A percentile compares a stretch with the other conserved stretches of the same genome.
Evolutionary conservation across 1,140 invertebrate species (phyloP).

Genomic region (Procambarus virginalis): DNA sequence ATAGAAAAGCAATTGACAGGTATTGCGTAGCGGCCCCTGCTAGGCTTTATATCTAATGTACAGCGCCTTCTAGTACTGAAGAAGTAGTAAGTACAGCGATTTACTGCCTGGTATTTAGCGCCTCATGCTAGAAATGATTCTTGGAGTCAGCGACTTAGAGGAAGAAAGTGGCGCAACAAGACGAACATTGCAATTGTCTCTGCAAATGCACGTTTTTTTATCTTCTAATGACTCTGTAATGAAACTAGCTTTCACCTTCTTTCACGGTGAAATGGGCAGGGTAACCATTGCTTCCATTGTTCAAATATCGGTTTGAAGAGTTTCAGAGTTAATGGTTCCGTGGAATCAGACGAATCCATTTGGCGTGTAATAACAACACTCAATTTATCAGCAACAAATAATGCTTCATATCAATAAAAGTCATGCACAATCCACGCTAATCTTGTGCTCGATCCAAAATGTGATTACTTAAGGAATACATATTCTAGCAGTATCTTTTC

Average conservation of each 20-base stretch:
- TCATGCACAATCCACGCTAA: background rate
- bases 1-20: background rate
- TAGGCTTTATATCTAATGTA: background rate
- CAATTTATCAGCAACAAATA: background rate
- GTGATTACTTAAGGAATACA: background rate
- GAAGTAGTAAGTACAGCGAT: no score
- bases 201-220: background rate
- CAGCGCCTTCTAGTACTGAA: no score
- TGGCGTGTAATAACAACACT: background rate
- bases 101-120: background rate
- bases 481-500: background rate
- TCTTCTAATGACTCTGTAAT: background rate
- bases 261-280: background rate
- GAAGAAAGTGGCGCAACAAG: background rate
- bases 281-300: background rate
- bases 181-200: background rate
- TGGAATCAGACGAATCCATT: background rate
- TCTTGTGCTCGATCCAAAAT: background rate
- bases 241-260: background rate
- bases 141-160: background rate
- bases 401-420: background rate
- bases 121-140: background rate
- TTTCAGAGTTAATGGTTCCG: background rate
- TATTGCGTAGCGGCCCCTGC: background rate
- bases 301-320: background rate